Evolutionary conservation across 2,113 vertebrate genomes (phyloP), one percentile per base, ranked within the genome.

Genomic region (Osmerus mordax): DNA sequence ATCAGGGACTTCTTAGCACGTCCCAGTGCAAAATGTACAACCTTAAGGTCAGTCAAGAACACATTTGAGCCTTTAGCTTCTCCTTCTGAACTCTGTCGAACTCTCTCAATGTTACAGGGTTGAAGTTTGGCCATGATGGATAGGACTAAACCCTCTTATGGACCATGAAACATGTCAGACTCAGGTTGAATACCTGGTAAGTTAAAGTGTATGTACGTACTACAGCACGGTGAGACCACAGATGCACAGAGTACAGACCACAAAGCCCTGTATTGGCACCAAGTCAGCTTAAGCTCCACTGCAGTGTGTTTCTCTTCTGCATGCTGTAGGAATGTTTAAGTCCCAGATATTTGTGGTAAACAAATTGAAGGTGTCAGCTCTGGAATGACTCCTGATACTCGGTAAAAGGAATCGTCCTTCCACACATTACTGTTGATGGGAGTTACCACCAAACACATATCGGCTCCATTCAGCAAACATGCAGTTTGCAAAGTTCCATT

Each of bases 291-390:
- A 15, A 58, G 21, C 56, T 16, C 29, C 29, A 3, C 3, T 32
- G 29, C 29, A 32, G 29, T 32, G 29, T 32, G 29, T 3, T 0
- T 32, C 29, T 32, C 29, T 32, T 32, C 29, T 32, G 29, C 29
- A 32, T 32, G 29, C 29, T 32, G 29, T 32, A 5, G 29, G 29
- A 5, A 32, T 32, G 29, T 32, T 32, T 5, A 32, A 54, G 1
- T 19, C 12, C 41, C 53, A 69, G 67, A 52, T 69, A 52, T 69
- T 69, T 69, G 67, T 25, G 32, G 19, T 56, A 32, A 70, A 21
- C 18, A 6, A 19, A 60, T 61, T 51, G 19, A 21, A 16, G 32
- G 19, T 51, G 6, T 60, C 36, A 19, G 12, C 69, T 63, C 69
- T 23, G 29, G 41, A 63, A 25, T 52, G 69, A 51, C 19, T 47